Conservation (phyloP, 1,140 invertebrate species). For the Drosophila tristis region DNA sequence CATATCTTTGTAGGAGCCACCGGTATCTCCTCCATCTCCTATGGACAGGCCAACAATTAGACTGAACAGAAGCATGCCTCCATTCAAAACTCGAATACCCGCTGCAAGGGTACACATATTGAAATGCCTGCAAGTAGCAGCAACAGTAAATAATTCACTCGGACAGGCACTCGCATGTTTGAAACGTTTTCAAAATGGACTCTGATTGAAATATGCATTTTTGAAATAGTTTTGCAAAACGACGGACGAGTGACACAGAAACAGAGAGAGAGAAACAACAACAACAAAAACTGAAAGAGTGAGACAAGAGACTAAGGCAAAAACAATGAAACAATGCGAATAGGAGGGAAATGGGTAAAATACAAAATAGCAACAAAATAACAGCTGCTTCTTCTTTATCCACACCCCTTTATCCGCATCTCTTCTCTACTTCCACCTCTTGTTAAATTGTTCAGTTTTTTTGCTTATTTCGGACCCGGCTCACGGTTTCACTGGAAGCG, state of each 20-base stretch:
- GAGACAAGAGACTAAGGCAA: slow-evolving; percentile 48
- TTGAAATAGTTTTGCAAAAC: slow-evolving; percentile 48
- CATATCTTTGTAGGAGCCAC: too few species aligned
- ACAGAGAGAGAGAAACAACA: slow-evolving; percentile 10
- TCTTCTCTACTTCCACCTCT: slow-evolving; percentile 12
- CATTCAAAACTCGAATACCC: too few species aligned
- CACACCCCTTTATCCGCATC: background rate
- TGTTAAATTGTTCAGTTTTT: slow-evolving; percentile 24
- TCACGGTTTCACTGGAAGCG: slow-evolving; percentile 77
- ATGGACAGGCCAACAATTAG: too few species aligned
- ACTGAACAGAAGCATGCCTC: too few species aligned
- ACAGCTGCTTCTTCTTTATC: background rate
- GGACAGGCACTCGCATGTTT: too few species aligned
- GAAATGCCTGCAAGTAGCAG: background rate
- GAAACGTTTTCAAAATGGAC: slow-evolving; percentile 8
- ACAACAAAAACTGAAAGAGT: slow-evolving; percentile 42
- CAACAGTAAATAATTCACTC: too few species aligned
- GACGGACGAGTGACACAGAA: slow-evolving; percentile 28
- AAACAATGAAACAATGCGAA: slow-evolving; percentile 39
- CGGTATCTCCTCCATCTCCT: too few species aligned
- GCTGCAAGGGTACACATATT: background rate
- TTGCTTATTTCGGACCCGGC: slow-evolving; percentile 56
- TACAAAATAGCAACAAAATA: background rate
- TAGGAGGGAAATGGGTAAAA: slow-evolving; percentile 14
- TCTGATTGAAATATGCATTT: slow-evolving; percentile 38